A percentile compares a stretch with the other conserved stretches of the same genome.
Conservation (phyloP, 1,140 invertebrate species). For the Vanessa tameamea region DNA sequence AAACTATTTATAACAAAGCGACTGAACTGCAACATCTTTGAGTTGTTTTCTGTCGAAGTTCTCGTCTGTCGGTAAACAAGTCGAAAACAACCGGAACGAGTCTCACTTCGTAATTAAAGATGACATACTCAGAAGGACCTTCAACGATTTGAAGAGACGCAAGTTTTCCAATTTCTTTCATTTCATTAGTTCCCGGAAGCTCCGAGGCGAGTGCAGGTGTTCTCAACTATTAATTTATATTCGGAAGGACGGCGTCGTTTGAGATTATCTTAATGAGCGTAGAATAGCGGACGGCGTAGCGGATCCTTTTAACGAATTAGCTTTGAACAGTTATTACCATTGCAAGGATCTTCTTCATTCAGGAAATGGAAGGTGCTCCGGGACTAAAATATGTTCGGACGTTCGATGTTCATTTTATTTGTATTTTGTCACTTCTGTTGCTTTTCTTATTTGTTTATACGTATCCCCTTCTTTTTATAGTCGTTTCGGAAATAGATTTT, state of each 20-base stretch:
- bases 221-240: conserved; percentile 44
- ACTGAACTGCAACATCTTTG: conserved; percentile 12
- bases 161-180: conserved; percentile 30
- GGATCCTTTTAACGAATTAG: conserved; percentile 49
- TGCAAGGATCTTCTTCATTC: conserved; percentile 23
- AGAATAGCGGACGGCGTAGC: conserved; percentile 27
- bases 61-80: conserved; percentile 7
- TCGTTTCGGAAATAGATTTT: background rate
- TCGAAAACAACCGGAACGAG: conserved; percentile 5
- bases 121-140: conserved; percentile 15
- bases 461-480: background rate
- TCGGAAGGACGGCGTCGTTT: conserved; percentile 33
- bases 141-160: conserved; percentile 11
- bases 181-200: conserved; percentile 22
- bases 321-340: conserved; percentile 38
- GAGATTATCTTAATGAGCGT: conserved; percentile 43
- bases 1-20: conserved; percentile 17
- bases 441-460: background rate
- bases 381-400: conserved; percentile 14
- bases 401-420: conserved; percentile 12
- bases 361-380: background rate
- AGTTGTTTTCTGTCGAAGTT: conserved; percentile 12
- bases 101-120: conserved; percentile 14
- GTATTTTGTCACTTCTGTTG: background rate
- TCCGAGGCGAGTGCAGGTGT: conserved; percentile 30